Evolutionary conservation across 1,140 invertebrate species (phyloP), one percentile per base, ranked within the genome.

Genomic region (Ceratina calcarata): DNA sequence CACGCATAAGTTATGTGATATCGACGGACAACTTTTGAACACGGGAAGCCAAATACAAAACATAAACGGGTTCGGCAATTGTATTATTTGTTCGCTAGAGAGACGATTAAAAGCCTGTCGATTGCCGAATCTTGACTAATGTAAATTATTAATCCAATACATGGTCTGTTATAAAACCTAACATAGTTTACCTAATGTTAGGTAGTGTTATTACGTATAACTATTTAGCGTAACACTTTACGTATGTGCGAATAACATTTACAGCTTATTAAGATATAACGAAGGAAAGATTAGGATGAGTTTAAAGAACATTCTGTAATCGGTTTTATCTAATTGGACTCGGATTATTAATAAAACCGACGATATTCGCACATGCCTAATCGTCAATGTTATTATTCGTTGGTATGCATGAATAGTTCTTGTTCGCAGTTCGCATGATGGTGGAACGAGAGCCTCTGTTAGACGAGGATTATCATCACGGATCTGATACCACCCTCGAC

Each of bases 341-440:
- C 12, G 6, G 62, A 15, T 64, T 0, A 13, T 53, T 16, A 32
- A 64, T 74, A 22, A 64, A 49, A n/a, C 24, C 1, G 62, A 64
- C 20, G 32, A 72, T 78, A 78, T 78, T 78, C 76, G 76, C 76
- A 78, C 76, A 78, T 72, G 27, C 69, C 10, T 6, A 4, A 64
- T 65, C 24, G 51, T 78, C 16, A 45, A 72, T 75, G 60, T 85
- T 79, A 67, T 57, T 87, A 80, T 87, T 87, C 81, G 81, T 86
- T 90, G 82, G 87, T 86, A 89, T 91, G 90, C 90, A 91, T 90
- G 90, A 90, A 90, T 81, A 90, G 85, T 92, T 92, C 91, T 45
- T 92, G 86, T 92, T 92, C 83, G 79, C 91, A 92, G 91, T 90
- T 90, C 88, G 87, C 85, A 91, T 90, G 91, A 86, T 87, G 87